Evolutionary conservation across 2,797 vertebrate species (phyloP).

Genomic region (Parambassis ranga): DNA sequence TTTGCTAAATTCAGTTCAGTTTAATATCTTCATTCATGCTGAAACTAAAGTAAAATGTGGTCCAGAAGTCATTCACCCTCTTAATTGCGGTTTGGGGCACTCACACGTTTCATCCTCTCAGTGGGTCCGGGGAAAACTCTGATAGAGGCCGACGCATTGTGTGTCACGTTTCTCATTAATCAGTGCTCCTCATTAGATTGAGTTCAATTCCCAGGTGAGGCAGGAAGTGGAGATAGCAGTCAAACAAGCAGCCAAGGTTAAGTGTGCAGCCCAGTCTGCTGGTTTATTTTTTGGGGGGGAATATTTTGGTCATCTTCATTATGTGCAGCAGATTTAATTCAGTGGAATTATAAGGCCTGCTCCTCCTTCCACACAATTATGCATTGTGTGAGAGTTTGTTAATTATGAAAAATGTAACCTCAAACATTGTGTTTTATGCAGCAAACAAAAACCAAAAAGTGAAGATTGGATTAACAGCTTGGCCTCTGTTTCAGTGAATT

Average conservation of each 20-base stretch:
- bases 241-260: conserved; percentile 45
- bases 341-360: conserved; percentile 3
- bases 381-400: neutral
- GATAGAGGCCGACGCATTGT: conserved; percentile 2
- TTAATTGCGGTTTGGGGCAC: no score
- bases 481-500: no score
- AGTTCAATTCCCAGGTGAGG: conserved; percentile 53
- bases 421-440: neutral
- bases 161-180: conserved; percentile 55
- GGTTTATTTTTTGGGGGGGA: neutral
- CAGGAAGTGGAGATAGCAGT: conserved; percentile 31
- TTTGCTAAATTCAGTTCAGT: no score
- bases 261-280: conserved; percentile 2
- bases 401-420: conserved; percentile 11
- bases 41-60: no score
- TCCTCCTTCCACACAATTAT: conserved; percentile 10
- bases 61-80: no score
- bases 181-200: conserved; percentile 54
- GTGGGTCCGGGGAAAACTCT: neutral
- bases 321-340: conserved; percentile 27
- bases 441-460: neutral
- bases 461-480: no score
- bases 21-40: no score
- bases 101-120: neutral
- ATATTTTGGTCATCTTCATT: conserved; percentile 41